A percentile compares a stretch with the other conserved stretches of the same genome.
These are phyloP conservation scores for Timema podura DNA, from an alignment of 2,888 invertebrate species.

Conservation along the genomic window DNA sequence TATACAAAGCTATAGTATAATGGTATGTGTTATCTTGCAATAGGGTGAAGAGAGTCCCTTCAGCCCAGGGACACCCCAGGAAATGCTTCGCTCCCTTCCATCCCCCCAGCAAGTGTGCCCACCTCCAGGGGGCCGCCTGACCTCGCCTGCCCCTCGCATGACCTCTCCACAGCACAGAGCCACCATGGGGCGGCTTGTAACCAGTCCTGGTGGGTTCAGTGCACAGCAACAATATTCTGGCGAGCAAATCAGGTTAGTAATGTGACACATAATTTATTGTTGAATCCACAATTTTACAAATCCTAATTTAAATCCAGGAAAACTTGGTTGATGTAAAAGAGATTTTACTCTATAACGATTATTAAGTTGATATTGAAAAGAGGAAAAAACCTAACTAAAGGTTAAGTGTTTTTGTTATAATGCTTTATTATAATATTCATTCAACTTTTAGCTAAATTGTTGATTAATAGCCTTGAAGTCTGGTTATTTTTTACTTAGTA, in stretches of 20 bases:
- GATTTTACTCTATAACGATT: no score
- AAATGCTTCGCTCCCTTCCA: slow-evolving; percentile 31
- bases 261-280: no score
- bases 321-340: no score
- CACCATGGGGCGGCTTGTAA: slow-evolving; percentile 37
- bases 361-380: no score
- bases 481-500: no score
- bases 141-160: slow-evolving; percentile 47
- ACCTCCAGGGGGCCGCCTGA: slow-evolving; percentile 45
- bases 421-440: no score
- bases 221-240: slow-evolving; percentile 19
- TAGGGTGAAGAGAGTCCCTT: slow-evolving; percentile 54
- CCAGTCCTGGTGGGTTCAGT: slow-evolving; percentile 23
- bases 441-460: no score
- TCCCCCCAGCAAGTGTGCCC: slow-evolving; percentile 35
- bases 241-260: slow-evolving; percentile 33
- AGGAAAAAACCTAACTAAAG: no score
- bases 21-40: not conserved
- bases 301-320: no score
- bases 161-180: slow-evolving; percentile 56
- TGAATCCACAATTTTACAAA: no score
- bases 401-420: no score
- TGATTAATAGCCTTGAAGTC: no score
- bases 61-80: slow-evolving; percentile 49
- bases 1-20: not conserved